Percentiles rank a stretch among this genome's conserved stretches.
phyloP scores from a whole-genome alignment of 1,140 invertebrate species.

The Drosophila rhopaloa region DNA sequence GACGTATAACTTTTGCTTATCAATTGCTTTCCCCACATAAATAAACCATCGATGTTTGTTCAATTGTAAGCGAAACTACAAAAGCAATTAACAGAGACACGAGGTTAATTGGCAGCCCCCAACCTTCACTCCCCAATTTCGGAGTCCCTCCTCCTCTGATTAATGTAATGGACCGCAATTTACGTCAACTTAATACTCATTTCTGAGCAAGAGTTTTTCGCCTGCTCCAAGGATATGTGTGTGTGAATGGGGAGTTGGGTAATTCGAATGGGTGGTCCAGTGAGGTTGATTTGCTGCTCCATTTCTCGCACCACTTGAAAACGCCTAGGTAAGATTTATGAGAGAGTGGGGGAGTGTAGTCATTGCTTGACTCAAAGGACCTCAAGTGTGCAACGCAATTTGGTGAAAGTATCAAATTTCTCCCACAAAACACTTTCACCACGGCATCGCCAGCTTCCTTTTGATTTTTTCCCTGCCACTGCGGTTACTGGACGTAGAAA shows the following conservation, averaged over 20 bases:
- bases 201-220: slow-evolving; percentile 38
- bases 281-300: slow-evolving; percentile 64
- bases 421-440: slow-evolving; percentile 46
- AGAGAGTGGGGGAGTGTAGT: slow-evolving; percentile 32
- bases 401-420: slow-evolving; percentile 83
- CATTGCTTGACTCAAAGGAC: slow-evolving; percentile 47
- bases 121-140: not conserved
- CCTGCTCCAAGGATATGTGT: slow-evolving; percentile 14
- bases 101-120: slow-evolving; percentile 62
- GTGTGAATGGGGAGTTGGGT: not conserved
- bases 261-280: slow-evolving; percentile 30
- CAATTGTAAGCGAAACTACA: slow-evolving; percentile 21
- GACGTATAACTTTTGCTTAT: not conserved
- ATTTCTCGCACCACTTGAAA: slow-evolving; percentile 48
- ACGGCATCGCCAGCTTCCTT: slow-evolving; percentile 16
- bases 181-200: slow-evolving; percentile 84
- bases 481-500: slow-evolving; percentile 72
- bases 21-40: slow-evolving; percentile 3
- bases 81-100: slow-evolving; percentile 70
- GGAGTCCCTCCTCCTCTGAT: slow-evolving; percentile 33
- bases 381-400: slow-evolving; percentile 82
- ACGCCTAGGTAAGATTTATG: slow-evolving; percentile 76
- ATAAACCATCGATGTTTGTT: slow-evolving; percentile 34
- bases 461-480: slow-evolving; percentile 53
- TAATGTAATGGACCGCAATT: slow-evolving; percentile 84